Percentiles rank a stretch among this genome's conserved stretches.
These are phyloP conservation scores for Caretta caretta DNA, from an alignment of 2,113 vertebrate species.

Conservation along the genomic window DNA sequence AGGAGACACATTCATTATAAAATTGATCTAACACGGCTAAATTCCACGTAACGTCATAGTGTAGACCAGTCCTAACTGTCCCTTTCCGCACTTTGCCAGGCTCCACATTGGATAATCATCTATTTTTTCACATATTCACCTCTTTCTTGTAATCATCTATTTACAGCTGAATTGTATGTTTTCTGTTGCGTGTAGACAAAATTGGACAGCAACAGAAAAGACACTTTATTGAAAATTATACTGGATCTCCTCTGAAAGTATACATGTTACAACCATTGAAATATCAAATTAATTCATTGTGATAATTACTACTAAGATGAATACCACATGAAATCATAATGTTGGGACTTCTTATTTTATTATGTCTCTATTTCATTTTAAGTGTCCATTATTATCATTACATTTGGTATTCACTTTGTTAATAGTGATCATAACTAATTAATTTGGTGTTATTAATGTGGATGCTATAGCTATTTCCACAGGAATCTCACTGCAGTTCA, in stretches of 20 bases:
- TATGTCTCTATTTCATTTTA: not conserved
- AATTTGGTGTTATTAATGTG: not conserved
- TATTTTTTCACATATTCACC: not conserved
- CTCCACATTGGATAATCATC: not conserved
- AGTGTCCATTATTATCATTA: not conserved
- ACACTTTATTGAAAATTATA: accelerated
- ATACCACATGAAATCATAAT: not conserved
- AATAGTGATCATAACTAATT: not conserved
- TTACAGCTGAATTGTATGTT: not conserved
- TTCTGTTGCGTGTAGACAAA: not conserved
- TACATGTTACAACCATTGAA: accelerated
- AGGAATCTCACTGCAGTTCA: not conserved
- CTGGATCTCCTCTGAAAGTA: not conserved
- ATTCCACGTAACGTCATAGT: too few relatives aligned
- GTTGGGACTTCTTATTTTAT: not conserved
- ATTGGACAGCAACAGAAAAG: not conserved
- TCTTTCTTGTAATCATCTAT: not conserved
- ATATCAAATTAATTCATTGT: not conserved
- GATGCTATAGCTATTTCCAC: not conserved
- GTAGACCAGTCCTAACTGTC: not conserved
- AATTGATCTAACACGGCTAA: too few relatives aligned
- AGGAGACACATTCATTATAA: too few relatives aligned
- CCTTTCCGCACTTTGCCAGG: not conserved
- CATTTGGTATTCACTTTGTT: not conserved
- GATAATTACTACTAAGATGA: not conserved